Conservation (phyloP, 2,113 vertebrate genomes). For the Mirounga angustirostris region DNA sequence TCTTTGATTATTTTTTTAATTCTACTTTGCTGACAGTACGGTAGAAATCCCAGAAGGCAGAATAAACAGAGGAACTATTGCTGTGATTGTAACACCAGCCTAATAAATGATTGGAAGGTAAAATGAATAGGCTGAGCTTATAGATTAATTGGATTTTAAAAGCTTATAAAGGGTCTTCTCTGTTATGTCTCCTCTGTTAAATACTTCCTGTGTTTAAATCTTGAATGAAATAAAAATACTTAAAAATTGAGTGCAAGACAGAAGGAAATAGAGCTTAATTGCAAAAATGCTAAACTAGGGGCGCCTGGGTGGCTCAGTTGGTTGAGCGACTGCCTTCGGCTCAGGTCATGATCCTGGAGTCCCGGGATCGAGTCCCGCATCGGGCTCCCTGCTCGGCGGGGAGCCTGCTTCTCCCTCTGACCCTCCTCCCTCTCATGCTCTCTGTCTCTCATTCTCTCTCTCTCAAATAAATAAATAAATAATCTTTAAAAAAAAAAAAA, state of each 20-base stretch:
- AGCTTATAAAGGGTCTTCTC: neutral
- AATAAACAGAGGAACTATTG: neutral
- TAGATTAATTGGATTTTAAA: slow-evolving; percentile 49
- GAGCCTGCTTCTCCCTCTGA: too few species aligned
- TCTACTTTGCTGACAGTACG: neutral
- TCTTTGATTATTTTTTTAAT: neutral
- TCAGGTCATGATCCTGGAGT: too few species aligned
- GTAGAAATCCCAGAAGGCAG: neutral
- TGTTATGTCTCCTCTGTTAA: neutral
- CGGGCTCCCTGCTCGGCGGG: too few species aligned
- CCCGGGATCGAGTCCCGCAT: too few species aligned
- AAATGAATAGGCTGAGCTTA: neutral
- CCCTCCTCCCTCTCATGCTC: too few species aligned
- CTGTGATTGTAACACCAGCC: neutral
- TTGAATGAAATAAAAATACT: neutral
- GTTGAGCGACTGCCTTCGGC: too few species aligned
- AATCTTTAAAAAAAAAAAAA: neutral
- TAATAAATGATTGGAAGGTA: neutral
- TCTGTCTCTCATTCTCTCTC: too few species aligned
- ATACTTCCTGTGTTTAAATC: neutral
- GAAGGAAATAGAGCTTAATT: neutral
- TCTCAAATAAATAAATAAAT: too few species aligned
- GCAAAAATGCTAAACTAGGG: neutral
- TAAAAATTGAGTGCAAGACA: neutral
- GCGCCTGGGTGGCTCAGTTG: too few species aligned